Conservation (phyloP, 2,888 invertebrate genomes). For the Ennomos erosarius region DNA sequence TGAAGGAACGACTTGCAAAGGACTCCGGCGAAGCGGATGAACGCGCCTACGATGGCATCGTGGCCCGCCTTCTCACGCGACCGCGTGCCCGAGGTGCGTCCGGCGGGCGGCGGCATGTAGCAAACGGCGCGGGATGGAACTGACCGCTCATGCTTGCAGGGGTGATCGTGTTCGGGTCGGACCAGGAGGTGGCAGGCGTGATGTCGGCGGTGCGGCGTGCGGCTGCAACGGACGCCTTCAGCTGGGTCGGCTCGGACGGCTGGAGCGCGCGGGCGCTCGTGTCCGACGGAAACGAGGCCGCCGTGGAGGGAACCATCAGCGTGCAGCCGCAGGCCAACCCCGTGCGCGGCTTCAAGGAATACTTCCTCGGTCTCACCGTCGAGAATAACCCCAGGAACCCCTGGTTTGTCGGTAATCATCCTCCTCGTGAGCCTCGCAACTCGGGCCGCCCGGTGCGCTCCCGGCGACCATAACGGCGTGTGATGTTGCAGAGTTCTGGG, state of each 20-base stretch:
- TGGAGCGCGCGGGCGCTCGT: constrained; percentile 96
- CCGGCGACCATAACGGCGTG: no score
- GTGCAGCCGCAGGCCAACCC: constrained; percentile 97
- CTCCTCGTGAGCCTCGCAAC: not conserved
- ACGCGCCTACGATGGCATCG: constrained; percentile 94
- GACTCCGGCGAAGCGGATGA: constrained; percentile 97
- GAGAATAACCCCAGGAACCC: constrained; percentile 96
- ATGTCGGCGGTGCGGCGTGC: constrained; percentile 95
- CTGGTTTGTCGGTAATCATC: constrained; percentile 94
- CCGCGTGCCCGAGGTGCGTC: constrained; percentile 93
- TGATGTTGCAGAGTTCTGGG: constrained; percentile 94
- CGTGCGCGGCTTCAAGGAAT: constrained; percentile 93
- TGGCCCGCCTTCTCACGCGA: constrained; percentile 91
- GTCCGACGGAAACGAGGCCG: constrained; percentile 93
- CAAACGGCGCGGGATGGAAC: constrained; percentile 88
- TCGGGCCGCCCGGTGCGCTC: no score
- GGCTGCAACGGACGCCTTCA: constrained; percentile 93
- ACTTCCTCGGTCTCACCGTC: constrained; percentile 93
- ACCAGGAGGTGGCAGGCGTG: constrained; percentile 97
- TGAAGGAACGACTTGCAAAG: constrained; percentile 96
- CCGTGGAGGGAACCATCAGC: constrained; percentile 91
- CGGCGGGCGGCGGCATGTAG: no score
- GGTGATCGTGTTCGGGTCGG: constrained; percentile 97
- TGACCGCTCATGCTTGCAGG: constrained; percentile 81
- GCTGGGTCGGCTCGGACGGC: constrained; percentile 98